Evolutionary conservation across 1,140 invertebrate species (phyloP).

Genomic region (Euschistus heros): DNA sequence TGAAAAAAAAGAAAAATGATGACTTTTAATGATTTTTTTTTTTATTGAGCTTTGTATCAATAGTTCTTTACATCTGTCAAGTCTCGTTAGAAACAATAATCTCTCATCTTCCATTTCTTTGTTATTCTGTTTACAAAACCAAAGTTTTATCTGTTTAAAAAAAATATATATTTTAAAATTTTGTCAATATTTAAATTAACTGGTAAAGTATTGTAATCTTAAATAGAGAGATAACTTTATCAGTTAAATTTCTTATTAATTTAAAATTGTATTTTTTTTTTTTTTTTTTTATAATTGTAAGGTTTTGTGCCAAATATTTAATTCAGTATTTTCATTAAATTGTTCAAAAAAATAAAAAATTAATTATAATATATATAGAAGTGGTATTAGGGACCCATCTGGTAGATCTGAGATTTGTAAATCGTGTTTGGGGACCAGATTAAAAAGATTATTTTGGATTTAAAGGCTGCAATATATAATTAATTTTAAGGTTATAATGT

Average conservation of each 20-base stretch:
- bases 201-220: too few species aligned
- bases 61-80: too few species aligned
- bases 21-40: too few species aligned
- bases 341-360: not conserved
- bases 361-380: not conserved
- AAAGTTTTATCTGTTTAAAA: too few species aligned
- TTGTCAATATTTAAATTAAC: too few species aligned
- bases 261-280: not conserved
- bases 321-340: constrained; percentile 4
- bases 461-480: not conserved
- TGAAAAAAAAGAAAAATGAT: not conserved
- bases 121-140: too few species aligned
- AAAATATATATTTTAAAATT: too few species aligned
- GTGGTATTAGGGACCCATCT: constrained; percentile 12
- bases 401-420: not conserved
- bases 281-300: not conserved
- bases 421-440: constrained; percentile 7
- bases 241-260: not conserved
- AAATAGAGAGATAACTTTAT: not conserved
- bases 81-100: too few species aligned
- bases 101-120: too few species aligned
- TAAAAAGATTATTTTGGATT: not conserved
- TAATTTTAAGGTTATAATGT: not conserved
- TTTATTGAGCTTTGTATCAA: too few species aligned
- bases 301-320: constrained; percentile 7